These are phyloP conservation scores for Drosophila testacea DNA, from an alignment of 2,888 invertebrate genomes.

Conservation along the genomic window DNA sequence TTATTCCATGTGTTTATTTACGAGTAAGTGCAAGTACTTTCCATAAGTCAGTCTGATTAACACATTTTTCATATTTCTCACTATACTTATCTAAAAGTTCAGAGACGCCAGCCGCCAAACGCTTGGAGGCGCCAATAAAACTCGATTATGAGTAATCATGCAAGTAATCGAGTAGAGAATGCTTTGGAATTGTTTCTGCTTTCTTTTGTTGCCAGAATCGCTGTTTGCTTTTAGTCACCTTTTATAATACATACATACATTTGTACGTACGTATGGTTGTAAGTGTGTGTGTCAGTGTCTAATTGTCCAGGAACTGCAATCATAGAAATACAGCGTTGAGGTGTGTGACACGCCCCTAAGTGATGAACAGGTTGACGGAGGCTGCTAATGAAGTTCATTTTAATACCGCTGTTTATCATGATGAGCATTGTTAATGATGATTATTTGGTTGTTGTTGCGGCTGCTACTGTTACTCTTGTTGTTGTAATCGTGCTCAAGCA, in stretches of 20 bases:
- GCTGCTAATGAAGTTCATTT: conserved; percentile 63
- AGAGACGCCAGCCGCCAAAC: conserved; percentile 21
- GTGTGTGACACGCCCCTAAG: conserved; percentile 44
- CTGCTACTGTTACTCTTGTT: conserved; percentile 13
- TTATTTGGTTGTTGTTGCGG: conserved; percentile 30
- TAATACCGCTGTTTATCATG: conserved; percentile 62
- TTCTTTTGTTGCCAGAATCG: conserved; percentile 27
- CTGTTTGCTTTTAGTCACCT: conserved; percentile 53
- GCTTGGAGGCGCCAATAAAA: conserved; percentile 70
- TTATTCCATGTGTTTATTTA: conserved; percentile 10
- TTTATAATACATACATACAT: conserved; percentile 1
- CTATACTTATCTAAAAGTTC: conserved; percentile 56
- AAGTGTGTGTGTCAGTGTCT: neutral
- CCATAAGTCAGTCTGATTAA: conserved; percentile 56
- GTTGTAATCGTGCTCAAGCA: conserved; percentile 16
- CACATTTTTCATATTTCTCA: conserved; percentile 50
- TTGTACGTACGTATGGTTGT: neutral
- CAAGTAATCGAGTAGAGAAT: conserved; percentile 24
- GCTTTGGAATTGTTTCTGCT: conserved; percentile 34
- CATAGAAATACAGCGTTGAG: conserved; percentile 12
- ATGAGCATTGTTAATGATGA: conserved; percentile 43
- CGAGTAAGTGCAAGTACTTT: conserved; percentile 16
- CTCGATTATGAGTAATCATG: conserved; percentile 68
- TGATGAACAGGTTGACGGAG: conserved; percentile 17
- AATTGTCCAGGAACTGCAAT: conserved; percentile 49